Conservation (phyloP, 2,888 invertebrate species). For the Selenia dentaria region DNA sequence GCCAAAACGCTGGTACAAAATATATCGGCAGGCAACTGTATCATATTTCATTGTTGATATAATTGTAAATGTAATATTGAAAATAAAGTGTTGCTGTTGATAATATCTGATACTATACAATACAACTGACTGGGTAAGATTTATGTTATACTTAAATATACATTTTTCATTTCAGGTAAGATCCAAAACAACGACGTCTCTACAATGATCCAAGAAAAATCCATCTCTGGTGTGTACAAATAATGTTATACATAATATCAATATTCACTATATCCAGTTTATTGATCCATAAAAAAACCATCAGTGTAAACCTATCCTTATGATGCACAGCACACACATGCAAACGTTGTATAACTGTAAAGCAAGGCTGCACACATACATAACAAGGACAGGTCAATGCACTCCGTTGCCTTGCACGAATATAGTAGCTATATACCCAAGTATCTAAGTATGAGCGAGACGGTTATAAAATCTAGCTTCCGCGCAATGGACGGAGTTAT, state of each 20-base stretch:
- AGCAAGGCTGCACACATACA: slow-evolving; percentile 81
- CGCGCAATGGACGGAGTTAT: slow-evolving; percentile 53
- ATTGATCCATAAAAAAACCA: slow-evolving; percentile 23
- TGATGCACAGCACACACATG: slow-evolving; percentile 72
- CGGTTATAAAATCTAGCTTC: slow-evolving; percentile 47
- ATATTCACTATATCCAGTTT: slow-evolving; percentile 13
- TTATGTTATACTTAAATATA: background rate
- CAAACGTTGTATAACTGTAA: slow-evolving; percentile 71
- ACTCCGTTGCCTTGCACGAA: slow-evolving; percentile 81
- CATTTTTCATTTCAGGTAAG: slow-evolving; percentile 48
- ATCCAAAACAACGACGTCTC: slow-evolving; percentile 10
- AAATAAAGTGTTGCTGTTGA: no score
- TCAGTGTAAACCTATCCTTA: slow-evolving; percentile 70
- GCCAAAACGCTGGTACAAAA: no score
- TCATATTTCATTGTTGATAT: no score
- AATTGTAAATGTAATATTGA: no score
- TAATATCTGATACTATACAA: no score
- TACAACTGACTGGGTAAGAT: no score
- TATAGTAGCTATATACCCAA: slow-evolving; percentile 54
- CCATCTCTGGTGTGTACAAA: slow-evolving; percentile 32
- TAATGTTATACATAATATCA: slow-evolving; percentile 33
- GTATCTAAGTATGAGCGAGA: slow-evolving; percentile 50
- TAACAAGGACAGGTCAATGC: slow-evolving; percentile 84
- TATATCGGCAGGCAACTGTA: no score
- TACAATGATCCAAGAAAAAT: slow-evolving; percentile 32